These are phyloP conservation scores for Metopia argyrocephala DNA, from an alignment of 2,888 invertebrate genomes.

Conservation along the genomic window DNA sequence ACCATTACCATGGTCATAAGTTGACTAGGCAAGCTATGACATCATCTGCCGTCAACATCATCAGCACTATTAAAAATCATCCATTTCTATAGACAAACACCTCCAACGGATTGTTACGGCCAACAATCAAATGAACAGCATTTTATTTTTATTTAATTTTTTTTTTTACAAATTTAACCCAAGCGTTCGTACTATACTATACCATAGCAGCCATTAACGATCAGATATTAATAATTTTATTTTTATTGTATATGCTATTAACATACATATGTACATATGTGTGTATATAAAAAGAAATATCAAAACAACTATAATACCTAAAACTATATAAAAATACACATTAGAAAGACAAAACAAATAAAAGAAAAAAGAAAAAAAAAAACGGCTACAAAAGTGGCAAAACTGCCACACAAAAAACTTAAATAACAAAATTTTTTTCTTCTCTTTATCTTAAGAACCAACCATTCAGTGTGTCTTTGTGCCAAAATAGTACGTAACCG, in stretches of 20 bases:
- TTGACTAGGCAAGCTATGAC: conserved; percentile 42
- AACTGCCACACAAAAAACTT: not conserved
- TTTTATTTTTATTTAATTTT: not conserved
- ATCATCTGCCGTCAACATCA: conserved; percentile 54
- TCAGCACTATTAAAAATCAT: not conserved
- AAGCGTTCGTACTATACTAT: conserved; percentile 1
- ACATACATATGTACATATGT: conserved; percentile 15
- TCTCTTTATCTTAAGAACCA: conserved; percentile 33
- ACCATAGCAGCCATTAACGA: conserved; percentile 22
- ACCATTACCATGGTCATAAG: not conserved
- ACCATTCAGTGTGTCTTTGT: conserved; percentile 45
- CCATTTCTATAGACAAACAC: conserved; percentile 50
- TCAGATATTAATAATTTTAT: conserved; percentile 39
- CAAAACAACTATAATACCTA: conserved; percentile 13
- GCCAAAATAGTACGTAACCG: conserved; percentile 29
- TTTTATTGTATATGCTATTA: conserved; percentile 10
- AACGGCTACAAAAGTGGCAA: conserved; percentile 34
- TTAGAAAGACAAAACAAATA: conserved; percentile 11
- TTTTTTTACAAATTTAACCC: conserved; percentile 38
- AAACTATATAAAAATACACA: conserved; percentile 4
- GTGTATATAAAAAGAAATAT: too few species aligned
- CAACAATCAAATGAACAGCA: not conserved
- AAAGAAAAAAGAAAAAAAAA: conserved; percentile 37
- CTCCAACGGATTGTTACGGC: conserved; percentile 43
- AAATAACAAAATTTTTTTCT: not conserved